phyloP scores from a whole-genome alignment of 2,888 invertebrate species.

The Ichneumoninae sp. region DNA sequence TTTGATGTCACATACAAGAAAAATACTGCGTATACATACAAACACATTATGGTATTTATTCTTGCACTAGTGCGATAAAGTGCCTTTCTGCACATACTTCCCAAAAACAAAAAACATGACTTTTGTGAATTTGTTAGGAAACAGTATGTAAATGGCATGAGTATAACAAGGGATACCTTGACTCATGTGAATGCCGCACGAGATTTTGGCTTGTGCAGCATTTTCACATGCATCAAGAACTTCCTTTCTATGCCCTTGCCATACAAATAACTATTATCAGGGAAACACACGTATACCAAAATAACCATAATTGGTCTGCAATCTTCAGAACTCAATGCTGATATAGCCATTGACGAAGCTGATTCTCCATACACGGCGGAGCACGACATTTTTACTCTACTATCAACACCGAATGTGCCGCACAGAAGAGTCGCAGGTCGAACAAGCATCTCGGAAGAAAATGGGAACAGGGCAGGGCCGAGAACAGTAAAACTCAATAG shows the following conservation, averaged over 20 bases:
- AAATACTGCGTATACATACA: too few species aligned
- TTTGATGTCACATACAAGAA: too few species aligned
- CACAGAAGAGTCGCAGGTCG: constrained; percentile 5
- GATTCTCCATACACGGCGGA: constrained; percentile 19
- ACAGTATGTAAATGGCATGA: too few species aligned
- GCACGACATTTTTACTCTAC: constrained; percentile 39
- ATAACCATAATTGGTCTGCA: not conserved
- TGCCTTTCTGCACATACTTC: too few species aligned
- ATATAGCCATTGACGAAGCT: constrained; percentile 51
- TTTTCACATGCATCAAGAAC: not conserved
- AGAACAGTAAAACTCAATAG: constrained; percentile 5
- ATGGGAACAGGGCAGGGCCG: constrained; percentile 33
- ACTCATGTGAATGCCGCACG: too few species aligned
- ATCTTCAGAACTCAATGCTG: constrained; percentile 50
- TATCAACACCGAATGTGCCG: constrained; percentile 26
- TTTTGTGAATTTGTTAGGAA: too few species aligned
- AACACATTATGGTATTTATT: too few species aligned
- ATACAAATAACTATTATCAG: not conserved
- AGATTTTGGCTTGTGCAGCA: not conserved
- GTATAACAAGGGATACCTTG: too few species aligned
- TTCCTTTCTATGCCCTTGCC: too few species aligned
- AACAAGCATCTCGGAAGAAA: constrained; percentile 15
- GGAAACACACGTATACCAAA: not conserved
- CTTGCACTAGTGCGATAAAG: too few species aligned
- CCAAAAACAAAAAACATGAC: too few species aligned